Evolutionary conservation across 2,888 invertebrate species (phyloP), one percentile per base, ranked within the genome.

Genomic region (Amphipoea lucens): DNA sequence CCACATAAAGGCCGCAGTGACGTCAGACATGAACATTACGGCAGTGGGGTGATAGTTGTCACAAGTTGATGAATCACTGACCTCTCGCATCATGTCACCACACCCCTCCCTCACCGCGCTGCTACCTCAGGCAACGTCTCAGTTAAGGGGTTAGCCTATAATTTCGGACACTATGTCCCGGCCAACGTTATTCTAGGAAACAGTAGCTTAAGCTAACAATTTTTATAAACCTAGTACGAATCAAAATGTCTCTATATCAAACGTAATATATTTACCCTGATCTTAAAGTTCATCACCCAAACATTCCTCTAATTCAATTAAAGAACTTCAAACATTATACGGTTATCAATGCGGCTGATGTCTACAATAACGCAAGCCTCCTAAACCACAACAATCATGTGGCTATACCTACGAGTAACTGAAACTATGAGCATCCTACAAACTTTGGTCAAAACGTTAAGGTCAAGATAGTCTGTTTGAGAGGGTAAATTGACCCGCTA

Each of bases 401-500:
- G 48, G 66, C 45, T 42, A 42, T 29, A 42, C 3, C 14, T 29
- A 57, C 29, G 29, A 29, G 29, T 3, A 78, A 45, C 12, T 36
- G 36, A 62, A 85, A 85, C 62, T 71, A 74, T 76, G 73, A n/a
- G 65, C 57, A 6, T 71, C n/a, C 17, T 40, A 42, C 63, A 51
- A 84, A 83, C 72, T 86, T 82, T 54, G 62, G 17, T 54, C 29
- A 20, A 23, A 63, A 60, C 60, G 74, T 65, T 65, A 36, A 65
- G 87, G 84, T 84, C 84, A 75, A 83, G 74, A 79, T 75, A 42
- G 72, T 60, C 62, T 54, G 36, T 62, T 74, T 62, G 60, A 68
- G 74, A 68, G 86, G 83, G 83, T 67, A 57, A 82, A 85, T 74
- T 72, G 86, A 65, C 74, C 70, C 45, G 51, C 74, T 76, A 51